These are phyloP conservation scores for Tineola bisselliella DNA, from an alignment of 2,888 invertebrate genomes.

Conservation along the genomic window DNA sequence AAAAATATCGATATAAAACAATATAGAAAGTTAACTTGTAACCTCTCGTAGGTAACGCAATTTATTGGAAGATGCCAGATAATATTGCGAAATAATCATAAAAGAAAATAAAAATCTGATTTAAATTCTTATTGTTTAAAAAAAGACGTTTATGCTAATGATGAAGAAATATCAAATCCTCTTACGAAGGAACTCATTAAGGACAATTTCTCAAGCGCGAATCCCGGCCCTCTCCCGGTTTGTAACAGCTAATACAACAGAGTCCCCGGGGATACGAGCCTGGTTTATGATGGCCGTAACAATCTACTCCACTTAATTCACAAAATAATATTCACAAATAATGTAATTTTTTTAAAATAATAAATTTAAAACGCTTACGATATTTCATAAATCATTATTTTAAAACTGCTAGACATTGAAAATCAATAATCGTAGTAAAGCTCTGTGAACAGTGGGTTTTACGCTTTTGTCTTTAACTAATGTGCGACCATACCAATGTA, in stretches of 20 bases:
- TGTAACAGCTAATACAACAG: neutral
- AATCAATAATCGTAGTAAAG: too few relatives aligned
- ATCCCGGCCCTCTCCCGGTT: neutral
- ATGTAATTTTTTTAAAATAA: too few relatives aligned
- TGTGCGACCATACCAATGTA: too few relatives aligned
- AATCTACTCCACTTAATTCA: neutral
- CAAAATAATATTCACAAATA: neutral
- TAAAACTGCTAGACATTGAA: neutral
- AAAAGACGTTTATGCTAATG: neutral
- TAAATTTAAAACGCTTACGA: too few relatives aligned
- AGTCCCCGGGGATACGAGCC: neutral
- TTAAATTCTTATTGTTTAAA: neutral
- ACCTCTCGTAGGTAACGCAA: too few relatives aligned
- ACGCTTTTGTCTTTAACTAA: too few relatives aligned
- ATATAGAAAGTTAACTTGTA: too few relatives aligned
- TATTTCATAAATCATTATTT: neutral
- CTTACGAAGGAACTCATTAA: slow-evolving; percentile 8
- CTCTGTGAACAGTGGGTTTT: too few relatives aligned
- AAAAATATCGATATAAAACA: too few relatives aligned
- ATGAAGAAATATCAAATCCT: slow-evolving; percentile 8
- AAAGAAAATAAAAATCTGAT: neutral
- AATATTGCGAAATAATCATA: neutral
- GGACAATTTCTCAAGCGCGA: neutral
- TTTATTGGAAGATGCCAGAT: neutral
- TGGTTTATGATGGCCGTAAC: neutral